These are phyloP conservation scores for Pogonocherus hispidulus DNA, from an alignment of 2,888 invertebrate genomes.

Conservation along the genomic window DNA sequence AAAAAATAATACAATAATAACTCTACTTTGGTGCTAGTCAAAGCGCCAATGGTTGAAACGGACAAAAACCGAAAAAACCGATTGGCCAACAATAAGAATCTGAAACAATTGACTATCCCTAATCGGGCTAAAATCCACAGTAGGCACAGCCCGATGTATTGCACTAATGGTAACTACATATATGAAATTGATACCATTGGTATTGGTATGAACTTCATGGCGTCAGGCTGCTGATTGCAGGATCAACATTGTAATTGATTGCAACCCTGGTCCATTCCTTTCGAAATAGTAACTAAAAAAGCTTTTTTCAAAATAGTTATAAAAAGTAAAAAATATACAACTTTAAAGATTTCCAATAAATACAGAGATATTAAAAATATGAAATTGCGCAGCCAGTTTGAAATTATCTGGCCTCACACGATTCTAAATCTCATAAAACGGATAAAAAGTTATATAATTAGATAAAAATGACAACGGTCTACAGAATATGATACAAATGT, in stretches of 20 bases:
- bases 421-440: constrained; percentile 64
- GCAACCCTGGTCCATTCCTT: constrained; percentile 50
- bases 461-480: constrained; percentile 67
- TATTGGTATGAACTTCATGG: constrained; percentile 48
- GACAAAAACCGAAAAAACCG: constrained; percentile 63
- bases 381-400: constrained; percentile 63
- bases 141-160: constrained; percentile 66
- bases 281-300: constrained; percentile 59
- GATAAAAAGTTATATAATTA: constrained; percentile 66
- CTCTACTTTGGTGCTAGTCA: constrained; percentile 68
- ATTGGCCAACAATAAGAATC: constrained; percentile 67
- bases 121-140: constrained; percentile 61
- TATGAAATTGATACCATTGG: constrained; percentile 50
- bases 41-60: constrained; percentile 63
- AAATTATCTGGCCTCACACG: constrained; percentile 64
- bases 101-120: constrained; percentile 69
- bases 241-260: constrained; percentile 46
- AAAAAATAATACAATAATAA: constrained; percentile 64
- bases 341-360: constrained; percentile 67
- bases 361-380: constrained; percentile 66
- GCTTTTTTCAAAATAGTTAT: constrained; percentile 66
- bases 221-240: constrained; percentile 48
- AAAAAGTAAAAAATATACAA: constrained; percentile 69
- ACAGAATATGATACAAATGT: constrained; percentile 67
- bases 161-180: constrained; percentile 69